phyloP scores from a whole-genome alignment of 2,888 invertebrate species.

The Dynastes maya region DNA sequence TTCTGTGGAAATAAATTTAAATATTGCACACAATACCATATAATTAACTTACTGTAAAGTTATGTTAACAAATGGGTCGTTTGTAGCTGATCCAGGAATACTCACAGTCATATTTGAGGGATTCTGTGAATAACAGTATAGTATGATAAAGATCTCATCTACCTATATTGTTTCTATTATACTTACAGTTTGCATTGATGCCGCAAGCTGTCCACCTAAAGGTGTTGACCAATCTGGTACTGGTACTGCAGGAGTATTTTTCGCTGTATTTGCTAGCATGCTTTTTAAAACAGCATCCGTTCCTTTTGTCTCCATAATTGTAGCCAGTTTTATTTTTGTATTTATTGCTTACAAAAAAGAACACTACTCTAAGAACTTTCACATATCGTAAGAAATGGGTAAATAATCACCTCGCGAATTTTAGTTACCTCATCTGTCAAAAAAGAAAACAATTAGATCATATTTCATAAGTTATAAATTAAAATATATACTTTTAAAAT shows the following conservation, averaged over 20 bases:
- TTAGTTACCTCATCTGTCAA: neutral
- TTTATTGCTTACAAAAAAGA: neutral
- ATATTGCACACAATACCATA: neutral
- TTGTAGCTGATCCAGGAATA: conserved; percentile 64
- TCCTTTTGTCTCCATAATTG: conserved; percentile 56
- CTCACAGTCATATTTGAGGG: conserved; percentile 62
- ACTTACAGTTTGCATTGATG: conserved; percentile 50
- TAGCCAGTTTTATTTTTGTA: neutral
- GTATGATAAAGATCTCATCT: neutral
- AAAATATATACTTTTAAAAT: neutral
- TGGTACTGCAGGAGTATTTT: conserved; percentile 67
- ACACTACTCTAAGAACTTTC: neutral
- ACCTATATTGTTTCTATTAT: neutral
- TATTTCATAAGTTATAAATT: neutral
- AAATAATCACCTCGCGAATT: neutral
- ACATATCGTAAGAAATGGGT: neutral
- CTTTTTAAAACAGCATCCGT: conserved; percentile 66
- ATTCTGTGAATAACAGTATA: conserved; percentile 40
- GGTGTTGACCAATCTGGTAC: conserved; percentile 66
- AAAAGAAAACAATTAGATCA: neutral
- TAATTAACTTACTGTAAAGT: conserved; percentile 66
- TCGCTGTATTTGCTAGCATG: conserved; percentile 62
- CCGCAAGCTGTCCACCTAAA: conserved; percentile 49
- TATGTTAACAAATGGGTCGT: conserved; percentile 75
- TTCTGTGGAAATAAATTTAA: conserved; percentile 72